Conservation (phyloP, 2,888 invertebrate genomes). For the Hirtodrosophila histrioides region DNA sequence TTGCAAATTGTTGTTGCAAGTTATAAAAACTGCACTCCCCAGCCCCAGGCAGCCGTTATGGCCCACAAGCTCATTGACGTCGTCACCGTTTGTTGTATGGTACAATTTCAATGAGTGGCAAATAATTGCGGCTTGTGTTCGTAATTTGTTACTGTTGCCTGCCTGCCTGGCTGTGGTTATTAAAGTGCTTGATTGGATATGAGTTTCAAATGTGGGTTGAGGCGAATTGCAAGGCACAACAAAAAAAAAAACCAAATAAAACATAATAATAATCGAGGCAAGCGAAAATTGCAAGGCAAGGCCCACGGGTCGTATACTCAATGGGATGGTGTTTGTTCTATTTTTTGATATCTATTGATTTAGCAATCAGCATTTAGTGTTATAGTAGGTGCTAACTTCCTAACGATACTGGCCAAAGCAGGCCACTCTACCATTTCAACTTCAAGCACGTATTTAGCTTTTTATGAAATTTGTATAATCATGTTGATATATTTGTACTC, state of each 20-base stretch:
- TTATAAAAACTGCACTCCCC: constrained; percentile 64
- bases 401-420: background rate
- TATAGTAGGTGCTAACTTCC: background rate
- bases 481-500: too few species aligned
- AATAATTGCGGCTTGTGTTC: constrained; percentile 68
- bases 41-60: background rate
- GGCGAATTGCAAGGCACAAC: constrained; percentile 58
- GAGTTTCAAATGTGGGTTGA: constrained; percentile 70
- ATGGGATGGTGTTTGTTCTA: constrained; percentile 50
- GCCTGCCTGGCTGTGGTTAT: constrained; percentile 49
- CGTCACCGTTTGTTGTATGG: constrained; percentile 54
- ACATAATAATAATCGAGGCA: constrained; percentile 7
- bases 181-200: constrained; percentile 69
- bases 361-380: constrained; percentile 9
- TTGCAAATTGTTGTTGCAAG: constrained; percentile 70
- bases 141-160: constrained; percentile 53
- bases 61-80: constrained; percentile 27
- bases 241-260: constrained; percentile 2
- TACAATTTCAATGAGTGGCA: constrained; percentile 73
- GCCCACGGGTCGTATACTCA: constrained; percentile 59
- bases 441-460: too few species aligned
- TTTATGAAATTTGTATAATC: too few species aligned
- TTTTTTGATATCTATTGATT: constrained; percentile 5
- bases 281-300: constrained; percentile 50
- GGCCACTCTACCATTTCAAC: too few species aligned